Evolutionary conservation across 2,888 invertebrate species (phyloP).

Genomic region (Chirona hameri): DNA sequence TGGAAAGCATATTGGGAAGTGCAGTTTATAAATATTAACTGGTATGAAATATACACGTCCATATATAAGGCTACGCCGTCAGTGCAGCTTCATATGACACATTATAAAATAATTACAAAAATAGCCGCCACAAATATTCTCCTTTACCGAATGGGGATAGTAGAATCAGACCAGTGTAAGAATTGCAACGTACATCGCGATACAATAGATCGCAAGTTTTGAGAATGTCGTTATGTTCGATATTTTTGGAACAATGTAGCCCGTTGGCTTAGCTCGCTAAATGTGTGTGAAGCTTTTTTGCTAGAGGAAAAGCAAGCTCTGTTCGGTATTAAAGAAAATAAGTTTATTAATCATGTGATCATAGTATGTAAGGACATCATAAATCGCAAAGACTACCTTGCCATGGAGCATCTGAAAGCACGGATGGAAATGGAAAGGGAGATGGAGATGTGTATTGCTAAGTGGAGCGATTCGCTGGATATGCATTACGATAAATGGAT

Average conservation of each 20-base stretch:
- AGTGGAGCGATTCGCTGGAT: neutral
- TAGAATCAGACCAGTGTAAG: neutral
- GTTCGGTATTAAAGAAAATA: neutral
- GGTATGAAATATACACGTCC: neutral
- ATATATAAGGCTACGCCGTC: neutral
- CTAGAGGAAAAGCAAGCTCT: neutral
- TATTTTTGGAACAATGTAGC: neutral
- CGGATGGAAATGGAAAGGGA: too few species aligned
- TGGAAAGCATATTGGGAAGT: too few species aligned
- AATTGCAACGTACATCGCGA: neutral
- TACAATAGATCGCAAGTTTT: neutral
- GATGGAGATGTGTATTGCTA: neutral
- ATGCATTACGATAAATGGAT: conserved; percentile 1
- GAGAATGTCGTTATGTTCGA: neutral
- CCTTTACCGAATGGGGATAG: neutral
- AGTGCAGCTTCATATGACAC: neutral
- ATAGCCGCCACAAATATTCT: neutral
- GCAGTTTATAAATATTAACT: neutral
- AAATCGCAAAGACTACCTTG: neutral
- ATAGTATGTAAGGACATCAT: neutral
- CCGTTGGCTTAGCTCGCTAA: neutral
- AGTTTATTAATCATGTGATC: neutral
- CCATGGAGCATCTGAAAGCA: neutral
- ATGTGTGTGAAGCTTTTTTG: rapidly evolving
- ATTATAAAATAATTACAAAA: neutral